A percentile compares a stretch with the other conserved stretches of the same genome.
Evolutionary conservation across 2,113 vertebrate genomes (phyloP).

Genomic region (Scortum barcoo): DNA sequence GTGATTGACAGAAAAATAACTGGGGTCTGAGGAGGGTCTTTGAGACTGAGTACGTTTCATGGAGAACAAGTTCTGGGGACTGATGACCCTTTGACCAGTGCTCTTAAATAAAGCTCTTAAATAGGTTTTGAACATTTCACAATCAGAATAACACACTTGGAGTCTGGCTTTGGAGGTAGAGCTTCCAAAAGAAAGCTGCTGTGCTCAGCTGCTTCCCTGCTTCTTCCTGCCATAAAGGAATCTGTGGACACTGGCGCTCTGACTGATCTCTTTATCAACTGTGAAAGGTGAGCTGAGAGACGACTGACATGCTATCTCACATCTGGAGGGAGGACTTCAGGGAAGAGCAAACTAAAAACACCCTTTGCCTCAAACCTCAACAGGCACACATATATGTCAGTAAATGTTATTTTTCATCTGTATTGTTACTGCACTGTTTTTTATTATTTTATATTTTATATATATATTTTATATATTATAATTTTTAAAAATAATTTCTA

Average conservation of each 20-base stretch:
- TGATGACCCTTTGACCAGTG: background rate
- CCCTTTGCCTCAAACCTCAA: slow-evolving; percentile 11
- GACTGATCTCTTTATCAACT: slow-evolving; percentile 71
- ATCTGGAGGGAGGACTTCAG: slow-evolving; percentile 56
- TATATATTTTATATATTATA: no score
- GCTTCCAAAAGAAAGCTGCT: background rate
- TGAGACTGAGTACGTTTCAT: slow-evolving; percentile 2
- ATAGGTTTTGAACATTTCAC: slow-evolving; percentile 12
- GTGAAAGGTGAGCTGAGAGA: slow-evolving; percentile 45
- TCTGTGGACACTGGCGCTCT: slow-evolving; percentile 11
- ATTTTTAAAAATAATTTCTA: background rate
- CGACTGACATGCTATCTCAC: slow-evolving; percentile 51
- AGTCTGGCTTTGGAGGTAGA: background rate
- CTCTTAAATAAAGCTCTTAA: slow-evolving; percentile 36
- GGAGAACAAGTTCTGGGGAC: slow-evolving; percentile 6
- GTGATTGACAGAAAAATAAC: slow-evolving; percentile 17
- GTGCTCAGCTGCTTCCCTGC: background rate
- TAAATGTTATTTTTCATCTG: background rate
- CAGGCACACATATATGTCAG: background rate
- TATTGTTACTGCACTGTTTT: background rate
- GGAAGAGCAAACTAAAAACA: slow-evolving; percentile 40
- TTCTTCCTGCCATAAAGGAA: slow-evolving; percentile 8
- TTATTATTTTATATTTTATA: background rate
- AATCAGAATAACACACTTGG: slow-evolving; percentile 6
- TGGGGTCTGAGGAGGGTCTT: slow-evolving; percentile 5